These are phyloP conservation scores for Heterotis niloticus DNA, from an alignment of 2,113 vertebrate species.

Conservation along the genomic window DNA sequence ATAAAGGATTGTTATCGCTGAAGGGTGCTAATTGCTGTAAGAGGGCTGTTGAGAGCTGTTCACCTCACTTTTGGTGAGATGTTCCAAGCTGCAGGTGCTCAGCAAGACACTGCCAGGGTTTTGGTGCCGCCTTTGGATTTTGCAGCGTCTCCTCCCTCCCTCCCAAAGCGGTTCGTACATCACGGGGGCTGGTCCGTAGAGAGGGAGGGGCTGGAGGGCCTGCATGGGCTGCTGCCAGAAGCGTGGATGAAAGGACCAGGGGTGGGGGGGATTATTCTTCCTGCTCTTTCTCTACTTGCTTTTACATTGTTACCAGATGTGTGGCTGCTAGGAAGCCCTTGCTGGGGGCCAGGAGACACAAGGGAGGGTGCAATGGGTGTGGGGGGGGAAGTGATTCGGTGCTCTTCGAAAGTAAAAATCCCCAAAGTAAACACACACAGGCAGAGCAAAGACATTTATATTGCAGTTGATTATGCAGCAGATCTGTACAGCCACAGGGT, in stretches of 20 bases:
- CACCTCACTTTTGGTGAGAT: constrained; percentile 14
- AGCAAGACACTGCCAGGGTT: constrained; percentile 2
- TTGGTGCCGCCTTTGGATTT: not conserved
- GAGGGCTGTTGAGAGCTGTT: constrained; percentile 19
- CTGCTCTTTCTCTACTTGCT: constrained; percentile 22
- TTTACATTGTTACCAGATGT: constrained; percentile 25
- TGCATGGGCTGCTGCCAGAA: not conserved
- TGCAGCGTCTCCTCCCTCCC: not conserved
- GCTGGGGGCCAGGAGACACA: not conserved
- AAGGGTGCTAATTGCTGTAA: not conserved
- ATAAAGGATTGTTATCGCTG: not conserved
- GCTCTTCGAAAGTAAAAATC: constrained; percentile 12
- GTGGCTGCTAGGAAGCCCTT: not conserved
- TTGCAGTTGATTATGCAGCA: constrained; percentile 20
- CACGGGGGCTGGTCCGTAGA: not conserved
- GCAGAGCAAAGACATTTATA: constrained; percentile 4
- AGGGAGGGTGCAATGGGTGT: not conserved
- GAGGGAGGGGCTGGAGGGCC: not conserved
- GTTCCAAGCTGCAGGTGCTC: constrained; percentile 1
- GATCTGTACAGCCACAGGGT: constrained; percentile 9
- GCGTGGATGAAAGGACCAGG: constrained; percentile 3
- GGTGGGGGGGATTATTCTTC: not conserved
- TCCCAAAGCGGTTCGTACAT: not conserved
- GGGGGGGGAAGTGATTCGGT: not conserved
- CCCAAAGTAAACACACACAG: constrained; percentile 4